phyloP scores from a whole-genome alignment of 2,113 vertebrate genomes.

The Pelusios castaneus region DNA sequence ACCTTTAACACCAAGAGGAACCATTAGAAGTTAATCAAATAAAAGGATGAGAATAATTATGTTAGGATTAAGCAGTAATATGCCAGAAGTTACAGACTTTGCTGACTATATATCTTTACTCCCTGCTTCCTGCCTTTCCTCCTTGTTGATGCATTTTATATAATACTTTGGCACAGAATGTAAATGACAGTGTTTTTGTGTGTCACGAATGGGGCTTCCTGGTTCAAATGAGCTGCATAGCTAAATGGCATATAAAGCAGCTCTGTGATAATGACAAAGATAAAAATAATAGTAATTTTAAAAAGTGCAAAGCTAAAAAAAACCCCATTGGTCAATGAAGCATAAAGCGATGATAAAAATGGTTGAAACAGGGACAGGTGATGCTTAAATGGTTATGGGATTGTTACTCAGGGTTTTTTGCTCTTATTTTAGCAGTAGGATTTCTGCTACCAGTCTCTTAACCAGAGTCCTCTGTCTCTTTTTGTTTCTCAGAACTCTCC shows the following conservation, averaged over 20 bases:
- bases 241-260: slow-evolving; percentile 71
- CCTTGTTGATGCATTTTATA: slow-evolving; percentile 77
- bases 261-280: slow-evolving; percentile 70
- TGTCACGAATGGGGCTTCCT: slow-evolving; percentile 73
- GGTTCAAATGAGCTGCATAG: slow-evolving; percentile 79
- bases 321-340: slow-evolving; percentile 76
- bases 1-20: slow-evolving; percentile 94
- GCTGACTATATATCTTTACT: slow-evolving; percentile 85
- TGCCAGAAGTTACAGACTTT: slow-evolving; percentile 86
- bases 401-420: background rate
- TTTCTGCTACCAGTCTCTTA: background rate
- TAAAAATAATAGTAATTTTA: slow-evolving; percentile 73
- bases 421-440: background rate
- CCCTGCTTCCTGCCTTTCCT: slow-evolving; percentile 75
- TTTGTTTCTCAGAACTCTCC: background rate
- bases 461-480: background rate
- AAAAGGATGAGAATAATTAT: slow-evolving; percentile 99
- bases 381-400: slow-evolving; percentile 15
- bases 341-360: slow-evolving; percentile 69
- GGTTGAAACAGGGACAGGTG: slow-evolving; percentile 72
- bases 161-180: slow-evolving; percentile 79
- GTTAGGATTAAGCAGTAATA: slow-evolving; percentile 89
- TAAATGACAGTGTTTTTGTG: slow-evolving; percentile 78
- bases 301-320: slow-evolving; percentile 67
- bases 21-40: slow-evolving; percentile 99